Evolutionary conservation across 2,113 vertebrate species (phyloP).

Genomic region (Salvator merianae): DNA sequence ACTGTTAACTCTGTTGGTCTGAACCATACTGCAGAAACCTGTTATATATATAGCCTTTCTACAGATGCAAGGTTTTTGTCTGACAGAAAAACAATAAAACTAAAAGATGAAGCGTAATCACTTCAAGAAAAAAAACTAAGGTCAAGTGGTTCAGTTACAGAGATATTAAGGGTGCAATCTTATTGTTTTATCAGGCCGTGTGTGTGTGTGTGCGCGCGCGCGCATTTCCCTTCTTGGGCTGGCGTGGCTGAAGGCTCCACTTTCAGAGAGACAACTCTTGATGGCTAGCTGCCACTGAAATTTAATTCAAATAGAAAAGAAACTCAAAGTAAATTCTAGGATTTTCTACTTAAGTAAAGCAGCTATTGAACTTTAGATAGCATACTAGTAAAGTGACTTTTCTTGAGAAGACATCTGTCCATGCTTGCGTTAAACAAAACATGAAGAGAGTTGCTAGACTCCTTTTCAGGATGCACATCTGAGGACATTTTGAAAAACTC

Average conservation of each 20-base stretch:
- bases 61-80: slow-evolving; percentile 72
- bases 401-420: neutral
- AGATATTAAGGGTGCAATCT: slow-evolving; percentile 68
- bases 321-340: neutral
- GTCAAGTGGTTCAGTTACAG: slow-evolving; percentile 66
- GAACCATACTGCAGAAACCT: slow-evolving; percentile 65
- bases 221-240: slow-evolving; percentile 8
- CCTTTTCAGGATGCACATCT: neutral
- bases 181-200: neutral
- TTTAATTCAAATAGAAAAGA: neutral
- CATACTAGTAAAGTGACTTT: neutral
- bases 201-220: no score
- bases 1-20: neutral
- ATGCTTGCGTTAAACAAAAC: neutral
- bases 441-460: neutral
- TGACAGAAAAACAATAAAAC: slow-evolving; percentile 78
- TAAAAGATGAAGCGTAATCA: slow-evolving; percentile 76
- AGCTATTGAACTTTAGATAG: neutral
- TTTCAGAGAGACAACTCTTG: neutral
- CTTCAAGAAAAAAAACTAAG: slow-evolving; percentile 65
- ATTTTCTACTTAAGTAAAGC: neutral
- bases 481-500: neutral
- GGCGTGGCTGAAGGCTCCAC: neutral
- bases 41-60: slow-evolving; percentile 74
- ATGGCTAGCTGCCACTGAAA: neutral